A percentile compares a stretch with the other conserved stretches of the same genome.
phyloP scores from a whole-genome alignment of 2,888 invertebrate species.

The Rotaria macrura region DNA sequence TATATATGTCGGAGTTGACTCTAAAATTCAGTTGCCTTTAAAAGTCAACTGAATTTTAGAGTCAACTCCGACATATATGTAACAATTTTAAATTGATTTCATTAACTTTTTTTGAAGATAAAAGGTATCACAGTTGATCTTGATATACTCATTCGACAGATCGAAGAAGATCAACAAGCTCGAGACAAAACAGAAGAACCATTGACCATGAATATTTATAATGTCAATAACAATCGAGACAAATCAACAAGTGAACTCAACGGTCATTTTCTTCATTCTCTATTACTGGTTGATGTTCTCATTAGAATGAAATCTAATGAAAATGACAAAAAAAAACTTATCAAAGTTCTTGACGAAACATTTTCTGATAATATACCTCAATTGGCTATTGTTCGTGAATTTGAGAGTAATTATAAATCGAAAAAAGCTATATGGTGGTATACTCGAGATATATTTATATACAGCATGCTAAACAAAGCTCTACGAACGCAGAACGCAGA shows the following conservation, averaged over 20 bases:
- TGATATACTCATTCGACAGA: background rate
- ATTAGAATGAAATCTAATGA: background rate
- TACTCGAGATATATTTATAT: background rate
- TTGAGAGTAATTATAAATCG: background rate
- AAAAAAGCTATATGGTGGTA: background rate
- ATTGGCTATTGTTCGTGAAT: background rate
- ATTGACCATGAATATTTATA: background rate
- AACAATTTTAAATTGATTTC: background rate
- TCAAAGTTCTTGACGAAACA: too few species aligned
- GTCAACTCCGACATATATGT: too few species aligned
- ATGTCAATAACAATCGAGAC: background rate
- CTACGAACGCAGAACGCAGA: background rate
- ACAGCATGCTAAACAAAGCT: background rate
- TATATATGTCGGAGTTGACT: too few species aligned
- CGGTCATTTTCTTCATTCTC: background rate
- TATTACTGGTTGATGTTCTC: background rate
- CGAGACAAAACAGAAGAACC: background rate
- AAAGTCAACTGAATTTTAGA: too few species aligned
- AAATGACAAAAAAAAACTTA: background rate
- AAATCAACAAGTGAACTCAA: background rate
- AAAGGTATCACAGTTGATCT: background rate
- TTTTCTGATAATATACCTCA: background rate
- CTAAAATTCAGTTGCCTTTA: too few species aligned
- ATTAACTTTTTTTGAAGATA: background rate
- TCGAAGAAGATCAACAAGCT: background rate